Base-by-base conservation (phyloP, 2,888 invertebrate genomes). In the Adelphocoris suturalis region DNA sequence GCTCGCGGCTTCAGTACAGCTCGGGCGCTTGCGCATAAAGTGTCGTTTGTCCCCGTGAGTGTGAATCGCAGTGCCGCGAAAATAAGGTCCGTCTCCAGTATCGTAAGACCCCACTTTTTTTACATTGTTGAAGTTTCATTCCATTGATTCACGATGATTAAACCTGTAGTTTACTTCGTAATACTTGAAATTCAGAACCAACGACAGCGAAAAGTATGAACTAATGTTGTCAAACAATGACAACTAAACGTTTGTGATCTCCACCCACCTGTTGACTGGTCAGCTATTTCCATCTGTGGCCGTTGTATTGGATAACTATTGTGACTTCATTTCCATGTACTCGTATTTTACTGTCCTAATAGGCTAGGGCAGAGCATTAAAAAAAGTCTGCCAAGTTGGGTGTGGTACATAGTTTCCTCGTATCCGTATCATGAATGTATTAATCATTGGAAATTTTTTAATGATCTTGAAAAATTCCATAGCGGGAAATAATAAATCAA, bases 1-100 rank as follows among this genome's bases (percentile, higher is more conserved):
- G 46, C 75, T 75, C 86, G 75, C 76, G 48, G 27, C n/a, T 28
- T 88, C 88, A 88, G 88, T 88, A 78, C 78, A 48, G 88, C 76
- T 52, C 88, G 88, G 88, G 88, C 88, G 88, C 88, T 88, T 88
- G 88, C 88, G 88, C 88, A 52, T 27, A 27, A 28, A 86, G 86
- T 86, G 86, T 86, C 80, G 88, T 88, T 88, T 88, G 88, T 88
- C 68, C 76, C 57, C 88, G 88, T 52, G 88, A 89, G 89, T 89
- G 89, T 89, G n/a, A 14, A 11, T 28, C 13, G 11, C 28, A 89
- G 89, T 89, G 89, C 82, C 89, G 89, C 89, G 89, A 89, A 89
- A 89, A 89, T 89, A 82, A 89, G 89, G 89, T 89, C 55, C 89
- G 88, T 80, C 12, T 9, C 27, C 23, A 19, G 68, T 68, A 23